Conservation (phyloP, 2,888 invertebrate species). For the Hypomecis punctinalis region DNA sequence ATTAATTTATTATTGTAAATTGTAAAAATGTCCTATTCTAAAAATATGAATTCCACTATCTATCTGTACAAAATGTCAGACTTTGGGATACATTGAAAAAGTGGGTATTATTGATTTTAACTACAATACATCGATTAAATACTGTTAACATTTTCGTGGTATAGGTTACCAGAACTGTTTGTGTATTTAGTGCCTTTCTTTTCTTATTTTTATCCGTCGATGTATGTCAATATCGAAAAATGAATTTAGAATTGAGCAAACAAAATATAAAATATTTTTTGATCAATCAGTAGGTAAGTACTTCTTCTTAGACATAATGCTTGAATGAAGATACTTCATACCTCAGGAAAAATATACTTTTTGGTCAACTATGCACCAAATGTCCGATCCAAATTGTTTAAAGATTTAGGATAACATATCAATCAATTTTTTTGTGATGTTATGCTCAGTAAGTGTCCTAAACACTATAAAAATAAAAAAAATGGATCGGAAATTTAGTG, state of each 20-base stretch:
- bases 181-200: conserved; percentile 21
- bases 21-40: conserved; percentile 20
- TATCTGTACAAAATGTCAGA: conserved; percentile 28
- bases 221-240: not conserved
- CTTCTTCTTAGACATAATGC: too few species aligned
- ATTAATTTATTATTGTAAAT: conserved; percentile 12
- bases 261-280: not conserved
- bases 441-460: too few species aligned
- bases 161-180: not conserved
- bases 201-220: conserved; percentile 4
- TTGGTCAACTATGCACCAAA: too few species aligned
- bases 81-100: conserved; percentile 19
- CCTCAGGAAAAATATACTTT: too few species aligned
- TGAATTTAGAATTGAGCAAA: conserved; percentile 20
- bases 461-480: too few species aligned
- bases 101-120: conserved; percentile 4
- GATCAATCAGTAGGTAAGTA: too few species aligned
- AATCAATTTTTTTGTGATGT: too few species aligned
- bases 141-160: not conserved
- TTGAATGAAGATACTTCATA: too few species aligned
- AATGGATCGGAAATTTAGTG: too few species aligned
- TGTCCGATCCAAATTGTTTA: too few species aligned
- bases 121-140: not conserved
- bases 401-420: too few species aligned
- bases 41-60: conserved; percentile 18